These are phyloP conservation scores for Lingula anatina DNA, from an alignment of 2,888 invertebrate genomes.

Conservation along the genomic window DNA sequence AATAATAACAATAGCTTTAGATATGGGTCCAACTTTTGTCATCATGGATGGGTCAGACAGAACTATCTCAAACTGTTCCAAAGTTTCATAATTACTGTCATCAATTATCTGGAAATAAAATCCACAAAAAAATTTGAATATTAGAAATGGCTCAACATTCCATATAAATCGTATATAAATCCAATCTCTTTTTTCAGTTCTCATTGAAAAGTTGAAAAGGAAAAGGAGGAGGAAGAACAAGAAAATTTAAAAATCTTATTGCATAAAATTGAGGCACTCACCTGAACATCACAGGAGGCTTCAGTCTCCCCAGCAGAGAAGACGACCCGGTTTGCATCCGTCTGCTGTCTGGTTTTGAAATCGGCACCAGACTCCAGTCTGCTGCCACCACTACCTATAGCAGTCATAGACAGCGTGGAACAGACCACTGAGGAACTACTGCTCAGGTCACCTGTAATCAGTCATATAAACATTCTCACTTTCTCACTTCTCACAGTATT, in stretches of 20 bases:
- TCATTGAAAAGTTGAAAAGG: no score
- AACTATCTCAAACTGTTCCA: slow-evolving; percentile 46
- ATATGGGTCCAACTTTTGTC: slow-evolving; percentile 33
- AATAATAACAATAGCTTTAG: slow-evolving; percentile 40
- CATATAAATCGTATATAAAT: no score
- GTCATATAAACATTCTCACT: no score
- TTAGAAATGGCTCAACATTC: not conserved
- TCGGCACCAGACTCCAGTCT: slow-evolving; percentile 42
- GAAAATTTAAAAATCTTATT: no score
- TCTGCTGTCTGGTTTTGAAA: slow-evolving; percentile 30
- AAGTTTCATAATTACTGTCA: slow-evolving; percentile 43
- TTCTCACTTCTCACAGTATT: not conserved
- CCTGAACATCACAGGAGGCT: slow-evolving; percentile 44
- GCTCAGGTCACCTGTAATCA: slow-evolving; percentile 33
- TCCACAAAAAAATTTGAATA: not conserved
- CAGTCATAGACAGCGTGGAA: slow-evolving; percentile 35
- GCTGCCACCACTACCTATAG: slow-evolving; percentile 34
- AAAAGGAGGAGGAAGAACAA: no score
- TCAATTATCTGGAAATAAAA: slow-evolving; percentile 39
- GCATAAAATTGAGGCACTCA: no score
- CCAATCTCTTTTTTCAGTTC: no score
- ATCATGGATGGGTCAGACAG: slow-evolving; percentile 41
- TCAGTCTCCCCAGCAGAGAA: slow-evolving; percentile 32
- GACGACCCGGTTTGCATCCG: slow-evolving; percentile 32
- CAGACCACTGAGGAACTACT: slow-evolving; percentile 40